Evolutionary conservation across 2,797 vertebrate genomes (phyloP), one percentile per base, ranked within the genome.

Genomic region (Tokudaia tokunoshimensis): DNA sequence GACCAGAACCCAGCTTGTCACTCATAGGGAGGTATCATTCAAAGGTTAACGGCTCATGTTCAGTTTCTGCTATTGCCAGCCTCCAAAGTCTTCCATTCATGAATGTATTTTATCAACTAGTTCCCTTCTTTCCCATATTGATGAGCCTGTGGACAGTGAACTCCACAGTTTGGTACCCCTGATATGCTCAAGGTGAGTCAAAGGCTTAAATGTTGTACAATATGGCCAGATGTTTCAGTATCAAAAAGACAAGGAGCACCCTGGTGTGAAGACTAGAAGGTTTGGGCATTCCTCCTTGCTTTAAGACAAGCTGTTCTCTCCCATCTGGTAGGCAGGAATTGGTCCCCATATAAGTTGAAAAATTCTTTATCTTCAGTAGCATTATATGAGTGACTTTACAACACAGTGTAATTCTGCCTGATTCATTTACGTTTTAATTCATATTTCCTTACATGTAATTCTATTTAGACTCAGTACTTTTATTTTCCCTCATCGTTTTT

Each of bases 1-100:
- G 41, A 11, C 9, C 65, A n/a, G 11, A 52, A 44, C 34, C 47
- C 44, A 37, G 2, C 70, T 87, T 83, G 80, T 86, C 57, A 29
- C 61, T 61, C 41, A 47, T 13, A 61, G 83, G 79, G 52, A 91
- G 78, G 55, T 78, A 17, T 11, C 74, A 41, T 37, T 15, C 13
- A n/a, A 91, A 86, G 26, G 8, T 47, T 34, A 67, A 84, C 13
- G 19, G 72, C 57, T 81, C 2, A 3, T 4, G 11, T 1, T 24
- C n/a, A 57, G 9, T 81, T 90, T 96, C 94, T 95, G 37, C 12
- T 79, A 20, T 9, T 92, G 12, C 63, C 59, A 82, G 55, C 34
- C 67, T 84, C 84, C 41, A 50, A 37, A 87, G 61, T 67, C 76
- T 63, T 47, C 63, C 55, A 67, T 11, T 79, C 11, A 13, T 89